Evolutionary conservation across 2,797 vertebrate genomes (phyloP).

Genomic region (Fistularia commersonii): DNA sequence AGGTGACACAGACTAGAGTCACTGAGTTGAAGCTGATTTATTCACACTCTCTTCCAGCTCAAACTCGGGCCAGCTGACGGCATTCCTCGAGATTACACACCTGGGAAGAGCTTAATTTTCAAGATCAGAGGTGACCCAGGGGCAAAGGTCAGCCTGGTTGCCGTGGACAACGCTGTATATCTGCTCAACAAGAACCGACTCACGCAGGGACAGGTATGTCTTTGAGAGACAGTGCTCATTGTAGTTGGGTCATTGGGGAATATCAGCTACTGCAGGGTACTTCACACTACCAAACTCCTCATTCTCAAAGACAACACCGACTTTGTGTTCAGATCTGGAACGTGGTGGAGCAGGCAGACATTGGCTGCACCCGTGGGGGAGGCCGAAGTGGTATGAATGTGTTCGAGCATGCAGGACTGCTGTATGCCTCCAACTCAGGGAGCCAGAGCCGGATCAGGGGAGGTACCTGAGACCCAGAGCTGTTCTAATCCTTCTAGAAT

Average conservation of each 20-base stretch:
- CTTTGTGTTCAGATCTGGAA: constrained; percentile 74
- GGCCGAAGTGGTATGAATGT: constrained; percentile 54
- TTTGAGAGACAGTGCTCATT: not conserved
- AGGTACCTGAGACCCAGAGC: constrained; percentile 33
- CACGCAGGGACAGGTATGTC: constrained; percentile 78
- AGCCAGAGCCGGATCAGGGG: constrained; percentile 45
- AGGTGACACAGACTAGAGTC: too few species aligned
- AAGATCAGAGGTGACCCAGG: constrained; percentile 73
- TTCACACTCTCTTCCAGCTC: constrained; percentile 40
- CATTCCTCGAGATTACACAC: constrained; percentile 27
- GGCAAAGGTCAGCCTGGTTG: constrained; percentile 76
- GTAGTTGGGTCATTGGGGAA: too few species aligned
- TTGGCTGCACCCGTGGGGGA: constrained; percentile 76
- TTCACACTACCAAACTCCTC: not conserved
- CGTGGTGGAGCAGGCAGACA: constrained; percentile 70
- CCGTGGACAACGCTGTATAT: constrained; percentile 81
- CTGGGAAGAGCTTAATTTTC: constrained; percentile 56
- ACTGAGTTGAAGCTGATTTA: too few species aligned
- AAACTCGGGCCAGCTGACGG: constrained; percentile 37
- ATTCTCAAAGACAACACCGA: too few species aligned
- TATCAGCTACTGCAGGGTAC: too few species aligned
- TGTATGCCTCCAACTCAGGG: constrained; percentile 63
- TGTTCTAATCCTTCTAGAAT: too few species aligned
- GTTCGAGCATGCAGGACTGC: constrained; percentile 76
- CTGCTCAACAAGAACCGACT: constrained; percentile 74